Conservation (phyloP, 2,797 vertebrate species). For the Cottoperca gobio region DNA sequence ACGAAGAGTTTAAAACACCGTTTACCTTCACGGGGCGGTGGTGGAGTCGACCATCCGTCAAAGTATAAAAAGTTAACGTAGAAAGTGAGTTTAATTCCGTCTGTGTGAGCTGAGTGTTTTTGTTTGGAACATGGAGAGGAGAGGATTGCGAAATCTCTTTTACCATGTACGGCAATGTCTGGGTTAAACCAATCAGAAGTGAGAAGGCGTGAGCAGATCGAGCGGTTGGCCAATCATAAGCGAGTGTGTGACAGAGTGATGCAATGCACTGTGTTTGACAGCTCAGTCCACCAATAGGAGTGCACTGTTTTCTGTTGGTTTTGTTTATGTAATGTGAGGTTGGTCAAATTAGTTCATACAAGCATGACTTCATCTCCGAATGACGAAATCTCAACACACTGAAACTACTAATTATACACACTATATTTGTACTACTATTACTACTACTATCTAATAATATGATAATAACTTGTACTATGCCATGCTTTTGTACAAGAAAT, state of each 20-base stretch:
- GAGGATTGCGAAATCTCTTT: conserved; percentile 87
- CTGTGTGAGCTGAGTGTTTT: conserved; percentile 76
- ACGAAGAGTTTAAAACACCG: not conserved
- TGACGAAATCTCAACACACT: not conserved
- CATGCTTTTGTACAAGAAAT: not conserved
- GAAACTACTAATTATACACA: not conserved
- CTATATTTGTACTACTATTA: rapidly evolving
- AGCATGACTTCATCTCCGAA: conserved; percentile 58
- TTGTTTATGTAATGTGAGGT: conserved; percentile 75
- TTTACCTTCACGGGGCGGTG: conserved; percentile 72
- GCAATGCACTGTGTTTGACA: conserved; percentile 74
- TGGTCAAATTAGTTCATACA: conserved; percentile 61
- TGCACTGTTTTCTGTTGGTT: not conserved
- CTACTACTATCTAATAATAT: not conserved
- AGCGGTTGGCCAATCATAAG: conserved; percentile 67
- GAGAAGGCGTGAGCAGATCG: not conserved
- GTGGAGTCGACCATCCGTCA: conserved; percentile 40
- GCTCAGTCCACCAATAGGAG: conserved; percentile 49
- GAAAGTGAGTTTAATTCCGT: conserved; percentile 58
- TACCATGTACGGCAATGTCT: conserved; percentile 84
- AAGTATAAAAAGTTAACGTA: not conserved
- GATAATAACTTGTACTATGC: not conserved
- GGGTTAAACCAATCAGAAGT: conserved; percentile 71
- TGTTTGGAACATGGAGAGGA: conserved; percentile 83
- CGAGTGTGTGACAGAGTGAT: conserved; percentile 57